These are phyloP conservation scores for Ctenodactylus gundi DNA, from an alignment of 2,113 vertebrate species.

Conservation along the genomic window DNA sequence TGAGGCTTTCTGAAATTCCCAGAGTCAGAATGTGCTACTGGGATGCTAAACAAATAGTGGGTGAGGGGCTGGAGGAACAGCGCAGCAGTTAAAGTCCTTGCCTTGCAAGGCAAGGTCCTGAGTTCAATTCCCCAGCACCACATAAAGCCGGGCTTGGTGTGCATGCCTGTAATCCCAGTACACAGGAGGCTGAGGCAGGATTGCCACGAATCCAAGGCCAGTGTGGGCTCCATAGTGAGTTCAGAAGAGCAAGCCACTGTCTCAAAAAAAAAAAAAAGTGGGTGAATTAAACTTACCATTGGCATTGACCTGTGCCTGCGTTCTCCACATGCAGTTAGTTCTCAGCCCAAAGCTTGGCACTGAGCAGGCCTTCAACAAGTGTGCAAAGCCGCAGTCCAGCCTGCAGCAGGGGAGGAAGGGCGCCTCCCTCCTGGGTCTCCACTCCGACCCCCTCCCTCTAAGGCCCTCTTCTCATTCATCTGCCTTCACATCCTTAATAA, in stretches of 20 bases:
- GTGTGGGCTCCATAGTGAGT: too few relatives aligned
- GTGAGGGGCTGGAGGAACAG: too few relatives aligned
- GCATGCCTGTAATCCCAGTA: too few relatives aligned
- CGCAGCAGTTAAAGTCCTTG: too few relatives aligned
- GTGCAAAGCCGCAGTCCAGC: background rate
- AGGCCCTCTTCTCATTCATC: slow-evolving; percentile 6
- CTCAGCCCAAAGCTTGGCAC: background rate
- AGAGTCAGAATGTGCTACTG: background rate
- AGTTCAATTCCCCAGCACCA: too few relatives aligned
- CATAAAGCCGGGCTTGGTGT: too few relatives aligned
- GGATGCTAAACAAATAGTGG: background rate
- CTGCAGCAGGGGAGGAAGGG: background rate
- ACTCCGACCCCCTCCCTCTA: background rate
- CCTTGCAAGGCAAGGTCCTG: too few relatives aligned
- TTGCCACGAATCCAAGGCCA: too few relatives aligned
- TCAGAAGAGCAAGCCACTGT: too few relatives aligned
- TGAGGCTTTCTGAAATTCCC: background rate
- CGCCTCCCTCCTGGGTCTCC: background rate
- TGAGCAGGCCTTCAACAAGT: background rate
- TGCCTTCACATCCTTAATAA: slow-evolving; percentile 47
- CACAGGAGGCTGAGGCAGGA: too few relatives aligned
- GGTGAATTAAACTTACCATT: background rate
- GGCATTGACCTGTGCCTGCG: background rate
- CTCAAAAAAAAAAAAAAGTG: background rate
- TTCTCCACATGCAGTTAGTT: background rate